These are phyloP conservation scores for Zeuzera pyrina DNA, from an alignment of 2,888 invertebrate species.

Conservation along the genomic window DNA sequence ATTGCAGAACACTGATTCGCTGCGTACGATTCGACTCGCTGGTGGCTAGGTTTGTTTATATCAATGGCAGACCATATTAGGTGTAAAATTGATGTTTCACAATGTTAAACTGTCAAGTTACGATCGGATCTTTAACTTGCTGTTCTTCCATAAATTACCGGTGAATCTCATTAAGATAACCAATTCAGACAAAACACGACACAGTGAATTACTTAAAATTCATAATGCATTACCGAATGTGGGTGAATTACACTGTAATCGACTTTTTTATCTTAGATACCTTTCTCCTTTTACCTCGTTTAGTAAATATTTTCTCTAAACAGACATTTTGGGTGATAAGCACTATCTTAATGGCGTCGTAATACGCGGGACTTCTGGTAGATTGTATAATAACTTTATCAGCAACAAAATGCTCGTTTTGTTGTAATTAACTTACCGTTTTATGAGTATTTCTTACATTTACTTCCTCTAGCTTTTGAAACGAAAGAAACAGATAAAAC, in stretches of 20 bases:
- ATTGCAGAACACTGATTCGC: too few species aligned
- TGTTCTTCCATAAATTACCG: constrained; percentile 22
- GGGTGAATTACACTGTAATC: constrained; percentile 45
- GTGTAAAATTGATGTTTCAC: neutral
- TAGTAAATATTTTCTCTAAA: constrained; percentile 43
- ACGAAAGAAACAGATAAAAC: too few species aligned
- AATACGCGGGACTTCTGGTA: constrained; percentile 20
- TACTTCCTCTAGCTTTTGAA: too few species aligned
- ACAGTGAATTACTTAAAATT: constrained; percentile 38
- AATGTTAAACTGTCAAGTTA: constrained; percentile 7
- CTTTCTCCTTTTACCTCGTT: constrained; percentile 29
- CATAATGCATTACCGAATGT: constrained; percentile 53
- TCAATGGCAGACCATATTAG: constrained; percentile 1
- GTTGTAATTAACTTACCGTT: neutral
- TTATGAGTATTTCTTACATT: too few species aligned
- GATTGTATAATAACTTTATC: constrained; percentile 1
- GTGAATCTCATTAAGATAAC: constrained; percentile 48
- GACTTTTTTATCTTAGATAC: constrained; percentile 41
- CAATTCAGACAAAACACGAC: constrained; percentile 35
- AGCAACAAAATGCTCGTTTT: neutral
- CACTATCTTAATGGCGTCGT: constrained; percentile 50
- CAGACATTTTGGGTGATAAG: constrained; percentile 46
- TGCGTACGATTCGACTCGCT: too few species aligned
- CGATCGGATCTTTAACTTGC: neutral
- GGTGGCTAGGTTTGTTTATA: too few species aligned